Evolutionary conservation across 2,797 vertebrate genomes (phyloP).

Genomic region (Buphagus erythrorhynchus): DNA sequence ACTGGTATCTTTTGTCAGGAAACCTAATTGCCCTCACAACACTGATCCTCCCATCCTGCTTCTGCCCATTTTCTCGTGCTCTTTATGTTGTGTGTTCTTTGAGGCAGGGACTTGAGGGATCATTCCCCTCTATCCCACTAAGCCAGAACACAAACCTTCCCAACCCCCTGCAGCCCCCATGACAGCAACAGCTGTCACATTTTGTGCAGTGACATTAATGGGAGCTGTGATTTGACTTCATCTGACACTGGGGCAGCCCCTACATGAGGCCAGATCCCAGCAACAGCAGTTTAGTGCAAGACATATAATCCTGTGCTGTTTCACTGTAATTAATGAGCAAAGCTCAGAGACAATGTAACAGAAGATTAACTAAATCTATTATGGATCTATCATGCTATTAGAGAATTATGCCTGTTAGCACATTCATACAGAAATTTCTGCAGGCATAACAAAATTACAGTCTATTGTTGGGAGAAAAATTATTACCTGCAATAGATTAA

Average conservation of each 20-base stretch:
- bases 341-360: not conserved
- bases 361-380: not conserved
- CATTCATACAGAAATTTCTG: not conserved
- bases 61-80: not conserved
- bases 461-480: not conserved
- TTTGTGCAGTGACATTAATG: not conserved
- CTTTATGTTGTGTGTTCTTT: fast-evolving
- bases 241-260: not conserved
- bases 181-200: not conserved
- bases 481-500: not conserved
- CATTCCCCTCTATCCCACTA: fast-evolving
- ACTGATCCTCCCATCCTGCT: not conserved
- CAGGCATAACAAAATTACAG: not conserved
- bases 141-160: not conserved
- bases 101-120: not conserved
- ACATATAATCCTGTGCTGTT: not conserved
- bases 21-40: not conserved
- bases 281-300: not conserved
- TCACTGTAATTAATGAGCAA: not conserved
- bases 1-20: not conserved
- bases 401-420: not conserved
- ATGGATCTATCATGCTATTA: not conserved
- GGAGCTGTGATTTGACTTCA: not conserved
- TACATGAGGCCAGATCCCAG: not conserved
- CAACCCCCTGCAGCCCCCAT: fast-evolving